A percentile compares a stretch with the other conserved stretches of the same genome.
These are phyloP conservation scores for Parascotia fuliginaria DNA, from an alignment of 2,888 invertebrate species.

Conservation along the genomic window DNA sequence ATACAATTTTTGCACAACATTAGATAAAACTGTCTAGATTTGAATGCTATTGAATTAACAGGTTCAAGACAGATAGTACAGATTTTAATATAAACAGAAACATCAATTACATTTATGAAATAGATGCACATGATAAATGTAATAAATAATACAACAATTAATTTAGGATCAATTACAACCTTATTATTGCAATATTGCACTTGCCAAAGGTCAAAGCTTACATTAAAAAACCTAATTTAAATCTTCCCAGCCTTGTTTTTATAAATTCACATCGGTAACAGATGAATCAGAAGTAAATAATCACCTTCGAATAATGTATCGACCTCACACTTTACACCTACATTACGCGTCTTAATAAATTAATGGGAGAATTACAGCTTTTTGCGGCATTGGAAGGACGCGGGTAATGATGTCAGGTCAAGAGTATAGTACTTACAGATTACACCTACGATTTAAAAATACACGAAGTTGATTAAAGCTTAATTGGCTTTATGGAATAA, in stretches of 20 bases:
- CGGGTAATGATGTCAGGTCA: slow-evolving; percentile 42
- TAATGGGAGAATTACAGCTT: slow-evolving; percentile 53
- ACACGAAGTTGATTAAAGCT: too few relatives aligned
- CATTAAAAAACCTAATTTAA: slow-evolving; percentile 16
- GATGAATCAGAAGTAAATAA: slow-evolving; percentile 40
- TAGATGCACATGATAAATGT: neutral
- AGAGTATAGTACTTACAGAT: slow-evolving; percentile 20
- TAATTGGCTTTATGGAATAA: too few relatives aligned
- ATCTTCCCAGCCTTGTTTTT: slow-evolving; percentile 24
- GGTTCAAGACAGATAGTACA: neutral
- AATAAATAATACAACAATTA: slow-evolving; percentile 5
- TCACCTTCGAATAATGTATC: slow-evolving; percentile 47
- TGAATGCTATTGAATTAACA: slow-evolving; percentile 5
- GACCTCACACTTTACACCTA: slow-evolving; percentile 52
- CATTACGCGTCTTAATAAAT: slow-evolving; percentile 34
- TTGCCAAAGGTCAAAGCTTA: slow-evolving; percentile 16
- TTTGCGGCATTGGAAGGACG: slow-evolving; percentile 50
- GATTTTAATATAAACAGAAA: neutral
- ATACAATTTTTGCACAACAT: slow-evolving; percentile 6
- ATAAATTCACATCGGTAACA: slow-evolving; percentile 32
- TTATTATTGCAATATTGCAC: slow-evolving; percentile 10
- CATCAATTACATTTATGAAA: slow-evolving; percentile 9
- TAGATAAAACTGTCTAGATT: slow-evolving; percentile 10
- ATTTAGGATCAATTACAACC: slow-evolving; percentile 9
- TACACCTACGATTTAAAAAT: slow-evolving; percentile 31